A percentile compares a stretch with the other conserved stretches of the same genome.
Evolutionary conservation across 2,797 vertebrate genomes (phyloP).

Genomic region (Macropus fuliginosus): DNA sequence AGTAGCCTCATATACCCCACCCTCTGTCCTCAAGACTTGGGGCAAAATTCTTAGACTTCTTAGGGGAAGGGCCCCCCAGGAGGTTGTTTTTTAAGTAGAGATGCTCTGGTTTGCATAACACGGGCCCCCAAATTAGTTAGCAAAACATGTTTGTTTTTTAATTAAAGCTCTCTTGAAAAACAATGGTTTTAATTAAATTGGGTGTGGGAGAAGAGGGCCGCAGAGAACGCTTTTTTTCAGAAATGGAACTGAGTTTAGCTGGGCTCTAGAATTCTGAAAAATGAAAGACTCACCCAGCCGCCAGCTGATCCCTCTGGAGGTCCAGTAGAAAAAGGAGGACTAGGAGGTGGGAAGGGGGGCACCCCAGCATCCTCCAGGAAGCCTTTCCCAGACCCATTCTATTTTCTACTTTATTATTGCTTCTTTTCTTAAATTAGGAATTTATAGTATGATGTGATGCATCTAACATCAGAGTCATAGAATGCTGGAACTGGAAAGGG

Average conservation of each 20-base stretch:
- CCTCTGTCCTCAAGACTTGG: constrained; percentile 24
- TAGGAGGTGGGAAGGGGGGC: neutral
- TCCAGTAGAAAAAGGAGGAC: neutral
- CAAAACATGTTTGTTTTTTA: constrained; percentile 81
- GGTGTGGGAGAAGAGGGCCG: constrained; percentile 51
- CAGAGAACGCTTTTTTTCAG: constrained; percentile 54
- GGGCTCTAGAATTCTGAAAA: constrained; percentile 60
- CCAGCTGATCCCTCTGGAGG: neutral
- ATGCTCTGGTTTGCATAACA: constrained; percentile 72
- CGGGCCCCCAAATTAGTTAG: constrained; percentile 78
- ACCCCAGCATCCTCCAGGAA: neutral
- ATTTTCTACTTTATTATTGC: neutral
- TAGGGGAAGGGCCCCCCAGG: constrained; percentile 25
- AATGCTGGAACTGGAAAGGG: neutral
- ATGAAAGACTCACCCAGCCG: constrained; percentile 42
- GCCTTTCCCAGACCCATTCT: neutral
- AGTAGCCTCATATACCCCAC: neutral
- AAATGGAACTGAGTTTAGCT: constrained; percentile 43
- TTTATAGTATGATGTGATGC: neutral
- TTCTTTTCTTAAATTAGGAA: neutral
- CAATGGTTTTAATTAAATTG: constrained; percentile 79
- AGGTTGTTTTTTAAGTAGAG: constrained; percentile 51
- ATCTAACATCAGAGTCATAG: neutral
- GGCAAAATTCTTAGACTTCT: constrained; percentile 2
- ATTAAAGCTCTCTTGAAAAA: constrained; percentile 80